These are phyloP conservation scores for Ichneumoninae sp. DNA, from an alignment of 2,888 invertebrate genomes.

Conservation along the genomic window DNA sequence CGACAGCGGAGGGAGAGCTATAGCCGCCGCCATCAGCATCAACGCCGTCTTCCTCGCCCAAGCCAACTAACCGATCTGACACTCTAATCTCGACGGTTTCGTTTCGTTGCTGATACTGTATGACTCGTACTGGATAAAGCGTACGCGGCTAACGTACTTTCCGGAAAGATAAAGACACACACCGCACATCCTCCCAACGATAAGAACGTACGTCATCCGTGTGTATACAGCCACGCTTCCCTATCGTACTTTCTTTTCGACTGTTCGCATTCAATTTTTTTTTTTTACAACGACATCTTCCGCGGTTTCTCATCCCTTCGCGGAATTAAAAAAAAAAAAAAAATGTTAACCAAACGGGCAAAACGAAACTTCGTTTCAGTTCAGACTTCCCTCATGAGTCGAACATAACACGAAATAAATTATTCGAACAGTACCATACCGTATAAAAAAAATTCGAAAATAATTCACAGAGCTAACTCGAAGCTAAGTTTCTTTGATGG, in stretches of 20 bases:
- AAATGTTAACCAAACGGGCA: not conserved
- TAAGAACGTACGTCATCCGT: conserved; percentile 74
- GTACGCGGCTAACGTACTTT: conserved; percentile 74
- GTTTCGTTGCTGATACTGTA: conserved; percentile 17
- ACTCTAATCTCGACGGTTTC: conserved; percentile 74
- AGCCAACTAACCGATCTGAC: conserved; percentile 74
- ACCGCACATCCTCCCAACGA: conserved; percentile 73
- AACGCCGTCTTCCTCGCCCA: conserved; percentile 51
- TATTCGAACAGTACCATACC: not conserved
- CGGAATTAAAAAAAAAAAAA: not conserved
- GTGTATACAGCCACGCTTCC: conserved; percentile 50
- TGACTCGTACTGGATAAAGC: conserved; percentile 62
- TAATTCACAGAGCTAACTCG: not conserved
- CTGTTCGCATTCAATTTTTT: not conserved
- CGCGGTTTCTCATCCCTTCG: not conserved
- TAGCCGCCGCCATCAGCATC: conserved; percentile 29
- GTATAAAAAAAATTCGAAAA: not conserved
- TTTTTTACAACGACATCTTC: not conserved
- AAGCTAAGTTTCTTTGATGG: not conserved
- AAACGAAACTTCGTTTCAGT: too few species aligned
- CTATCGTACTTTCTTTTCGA: conserved; percentile 26
- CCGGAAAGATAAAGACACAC: conserved; percentile 74
- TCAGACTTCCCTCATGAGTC: too few species aligned
- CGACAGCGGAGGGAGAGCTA: conserved; percentile 49
- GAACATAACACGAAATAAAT: not conserved